A percentile compares a stretch with the other conserved stretches of the same genome.
phyloP scores from a whole-genome alignment of 2,797 vertebrate genomes.

The Acipenser oxyrinchus region DNA sequence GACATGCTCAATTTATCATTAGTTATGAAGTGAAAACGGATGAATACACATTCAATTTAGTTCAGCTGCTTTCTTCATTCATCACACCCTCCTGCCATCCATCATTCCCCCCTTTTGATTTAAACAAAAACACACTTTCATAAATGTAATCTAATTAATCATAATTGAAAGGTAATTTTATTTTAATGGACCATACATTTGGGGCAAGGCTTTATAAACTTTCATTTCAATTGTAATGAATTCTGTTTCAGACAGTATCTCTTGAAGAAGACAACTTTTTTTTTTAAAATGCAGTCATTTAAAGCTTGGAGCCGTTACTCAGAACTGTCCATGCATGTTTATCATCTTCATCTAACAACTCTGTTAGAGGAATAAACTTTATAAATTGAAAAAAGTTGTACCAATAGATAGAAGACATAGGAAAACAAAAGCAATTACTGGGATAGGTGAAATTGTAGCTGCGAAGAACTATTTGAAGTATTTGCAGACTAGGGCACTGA shows the following conservation, averaged over 20 bases:
- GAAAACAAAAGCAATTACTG: slow-evolving; percentile 70
- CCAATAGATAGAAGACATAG: slow-evolving; percentile 65
- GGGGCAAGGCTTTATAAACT: slow-evolving; percentile 49
- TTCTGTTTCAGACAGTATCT: slow-evolving; percentile 60
- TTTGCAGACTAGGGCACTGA: slow-evolving; percentile 20
- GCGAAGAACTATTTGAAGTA: slow-evolving; percentile 23
- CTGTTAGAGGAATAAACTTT: slow-evolving; percentile 26
- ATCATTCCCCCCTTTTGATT: slow-evolving; percentile 82
- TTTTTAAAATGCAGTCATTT: slow-evolving; percentile 45
- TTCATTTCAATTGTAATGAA: slow-evolving; percentile 71
- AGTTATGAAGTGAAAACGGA: slow-evolving; percentile 93
- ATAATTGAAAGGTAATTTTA: slow-evolving; percentile 87
- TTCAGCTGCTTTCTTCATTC: slow-evolving; percentile 95
- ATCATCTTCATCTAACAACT: slow-evolving; percentile 63
- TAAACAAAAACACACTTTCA: slow-evolving; percentile 80
- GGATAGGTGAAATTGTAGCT: slow-evolving; percentile 33
- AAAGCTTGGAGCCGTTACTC: slow-evolving; percentile 30
- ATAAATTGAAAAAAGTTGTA: slow-evolving; percentile 76
- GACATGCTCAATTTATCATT: slow-evolving; percentile 99
- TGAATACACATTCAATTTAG: slow-evolving; percentile 99
- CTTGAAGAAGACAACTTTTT: background rate
- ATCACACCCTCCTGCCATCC: slow-evolving; percentile 88
- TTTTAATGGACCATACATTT: slow-evolving; percentile 85
- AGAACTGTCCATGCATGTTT: slow-evolving; percentile 41
- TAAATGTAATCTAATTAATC: slow-evolving; percentile 97